Evolutionary conservation across 2,113 vertebrate genomes (phyloP), one percentile per base, ranked within the genome.

Genomic region (Cynopterus brachyotis): DNA sequence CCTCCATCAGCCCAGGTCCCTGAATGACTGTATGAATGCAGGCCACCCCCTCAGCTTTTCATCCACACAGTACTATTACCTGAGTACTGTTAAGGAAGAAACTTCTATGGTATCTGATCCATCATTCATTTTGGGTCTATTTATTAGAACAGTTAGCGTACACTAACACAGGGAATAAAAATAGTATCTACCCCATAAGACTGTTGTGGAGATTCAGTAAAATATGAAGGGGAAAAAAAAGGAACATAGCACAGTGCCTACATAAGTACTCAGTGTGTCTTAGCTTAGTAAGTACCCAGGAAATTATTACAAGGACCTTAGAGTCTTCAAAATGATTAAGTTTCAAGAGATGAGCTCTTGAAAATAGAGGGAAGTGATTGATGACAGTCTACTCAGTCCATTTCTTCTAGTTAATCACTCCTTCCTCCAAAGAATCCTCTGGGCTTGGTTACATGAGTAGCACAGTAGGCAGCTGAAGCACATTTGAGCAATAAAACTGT

Each of bases 361-460:
- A 97, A 97, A 89, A 94, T 88, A 94, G 95, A 97, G 70, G 47
- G 35, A 92, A 88, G 87, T 96, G 94, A 97, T 69, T 95, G 93
- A 96, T 97, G 94, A 88, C 67, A 62, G 70, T 67, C 90, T 79
- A 89, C 85, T 86, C 67, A 91, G 93, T 73, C 93, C 59, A 92
- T 96, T 97, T 97, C 95, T 96, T 92, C 75, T 84, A 53, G 89
- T 81, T 97, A 97, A 97, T 97, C 94, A 92, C 84, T 95, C 90
- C 69, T 92, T 97, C 94, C 95, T 96, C 81, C 85, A 57, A 90
- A 96, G 90, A 73, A 90, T 94, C 86, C 88, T 93, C 88, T 69
- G 81, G 60, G 76, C 59, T 95, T 84, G 35, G 94, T 67, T 88
- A 45, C 50, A 89, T 67, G 93, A 73, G 95, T 40, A 78, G 89